Conservation (phyloP, 1,140 invertebrate species). For the Pomacea maculata region DNA sequence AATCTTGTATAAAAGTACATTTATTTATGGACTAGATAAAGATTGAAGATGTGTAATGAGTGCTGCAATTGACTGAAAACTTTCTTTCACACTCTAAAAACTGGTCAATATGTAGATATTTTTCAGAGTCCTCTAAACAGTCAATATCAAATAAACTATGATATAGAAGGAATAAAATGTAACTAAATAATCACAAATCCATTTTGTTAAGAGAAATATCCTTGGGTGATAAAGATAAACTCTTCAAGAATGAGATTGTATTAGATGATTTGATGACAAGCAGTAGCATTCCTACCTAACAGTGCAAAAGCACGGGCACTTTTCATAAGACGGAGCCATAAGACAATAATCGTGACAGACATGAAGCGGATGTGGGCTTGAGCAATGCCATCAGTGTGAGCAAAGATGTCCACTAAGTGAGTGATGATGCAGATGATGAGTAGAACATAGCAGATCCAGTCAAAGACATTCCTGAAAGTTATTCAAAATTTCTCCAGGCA, state of each 20-base stretch:
- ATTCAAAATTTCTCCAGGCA: too few species aligned
- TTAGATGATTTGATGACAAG: too few species aligned
- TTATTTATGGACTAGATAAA: too few species aligned
- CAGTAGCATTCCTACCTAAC: conserved; percentile 44
- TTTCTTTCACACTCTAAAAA: too few species aligned
- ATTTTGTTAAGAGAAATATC: background rate
- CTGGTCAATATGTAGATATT: too few species aligned
- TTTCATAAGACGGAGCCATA: conserved; percentile 64
- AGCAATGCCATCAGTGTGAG: conserved; percentile 50
- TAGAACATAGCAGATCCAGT: conserved; percentile 61
- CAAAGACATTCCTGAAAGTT: conserved; percentile 59
- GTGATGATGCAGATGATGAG: conserved; percentile 52
- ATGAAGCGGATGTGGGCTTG: conserved; percentile 57
- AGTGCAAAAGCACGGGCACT: conserved; percentile 55
- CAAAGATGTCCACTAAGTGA: conserved; percentile 56
- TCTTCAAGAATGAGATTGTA: too few species aligned
- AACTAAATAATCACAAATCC: background rate
- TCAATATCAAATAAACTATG: background rate
- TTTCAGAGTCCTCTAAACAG: too few species aligned
- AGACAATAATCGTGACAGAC: conserved; percentile 58
- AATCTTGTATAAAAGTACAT: too few species aligned
- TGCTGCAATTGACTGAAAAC: too few species aligned
- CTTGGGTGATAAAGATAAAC: background rate
- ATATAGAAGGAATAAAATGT: background rate
- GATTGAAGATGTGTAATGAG: too few species aligned